phyloP scores from a whole-genome alignment of 2,797 vertebrate species.

The Adrianichthys oophorus region DNA sequence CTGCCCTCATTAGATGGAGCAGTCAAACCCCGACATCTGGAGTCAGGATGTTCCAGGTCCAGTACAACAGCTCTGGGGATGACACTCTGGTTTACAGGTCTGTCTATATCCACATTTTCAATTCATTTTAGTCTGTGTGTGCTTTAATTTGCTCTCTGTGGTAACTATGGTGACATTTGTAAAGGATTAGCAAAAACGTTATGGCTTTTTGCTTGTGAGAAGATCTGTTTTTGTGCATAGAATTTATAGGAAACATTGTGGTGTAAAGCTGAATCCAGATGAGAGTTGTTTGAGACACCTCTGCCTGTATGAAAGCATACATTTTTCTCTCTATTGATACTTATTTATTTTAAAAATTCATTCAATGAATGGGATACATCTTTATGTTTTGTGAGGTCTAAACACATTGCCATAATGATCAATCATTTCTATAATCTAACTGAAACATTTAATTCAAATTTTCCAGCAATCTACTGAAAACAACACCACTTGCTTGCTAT shows the following conservation, averaged over 20 bases:
- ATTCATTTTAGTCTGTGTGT: background rate
- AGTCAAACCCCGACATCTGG: conserved; percentile 73
- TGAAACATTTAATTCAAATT: background rate
- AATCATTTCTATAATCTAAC: too few relatives aligned
- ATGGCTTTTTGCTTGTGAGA: background rate
- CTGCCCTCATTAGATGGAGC: conserved; percentile 82
- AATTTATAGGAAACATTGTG: conserved; percentile 27
- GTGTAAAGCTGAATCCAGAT: conserved; percentile 37
- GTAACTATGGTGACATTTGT: background rate
- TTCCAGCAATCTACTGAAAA: background rate
- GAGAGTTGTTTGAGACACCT: conserved; percentile 27
- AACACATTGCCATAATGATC: too few relatives aligned
- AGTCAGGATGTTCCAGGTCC: conserved; percentile 84
- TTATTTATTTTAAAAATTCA: background rate
- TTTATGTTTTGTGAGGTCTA: background rate
- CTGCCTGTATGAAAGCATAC: too few relatives aligned
- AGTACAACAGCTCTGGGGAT: conserved; percentile 85
- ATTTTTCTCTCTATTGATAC: background rate
- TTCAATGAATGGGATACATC: conserved; percentile 1
- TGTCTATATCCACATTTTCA: conserved; percentile 9
- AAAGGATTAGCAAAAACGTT: background rate
- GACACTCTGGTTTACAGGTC: conserved; percentile 84
- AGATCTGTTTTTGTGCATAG: conserved; percentile 6
- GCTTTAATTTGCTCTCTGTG: background rate
- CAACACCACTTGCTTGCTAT: background rate